Evolutionary conservation across 2,797 vertebrate genomes (phyloP), one percentile per base, ranked within the genome.

Genomic region (Tapera naevia): DNA sequence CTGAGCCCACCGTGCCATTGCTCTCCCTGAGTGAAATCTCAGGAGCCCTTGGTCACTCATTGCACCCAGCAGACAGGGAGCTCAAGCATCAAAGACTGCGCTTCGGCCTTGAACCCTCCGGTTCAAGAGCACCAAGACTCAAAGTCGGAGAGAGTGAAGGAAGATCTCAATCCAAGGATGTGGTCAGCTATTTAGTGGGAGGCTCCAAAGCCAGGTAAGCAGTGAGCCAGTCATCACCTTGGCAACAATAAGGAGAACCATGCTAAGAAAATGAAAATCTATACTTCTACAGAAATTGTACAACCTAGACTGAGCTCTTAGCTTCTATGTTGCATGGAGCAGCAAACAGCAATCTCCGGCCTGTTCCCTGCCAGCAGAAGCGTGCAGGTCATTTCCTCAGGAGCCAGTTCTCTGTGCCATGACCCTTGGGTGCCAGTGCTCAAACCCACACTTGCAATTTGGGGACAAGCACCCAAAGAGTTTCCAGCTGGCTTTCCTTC

Each of bases 101-200:
- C 0, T 0, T 9, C 62, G 43, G 19, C 30, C 65, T 67, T 3
- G 1, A 62, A n/a, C 10, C 16, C 67, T 22, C 21, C 17, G 50
- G 54, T n/a, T n/a, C n/a, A n/a, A n/a, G 17, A 61, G 48, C 39
- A 22, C 21, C 0, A 0, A 58, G 37, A 50, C 2, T 35, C 7
- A 56, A 33, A 43, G 74, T 5, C 0, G 18, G 25, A 48, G 74
- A 54, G 23, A 12, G 18, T 1, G 10, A 32, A 79, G 56, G 60
- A 37, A 82, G 17, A 12, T 19, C 7, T 17, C 7, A 58, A 39
- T 15, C 39, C 39, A 33, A 2, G 1, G 15, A n/a, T 8, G 54
- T 28, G n/a, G 16, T 13, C 7, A 17, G 45, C 58, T 46, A 8
- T 41, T 33, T 18, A 18, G 24, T 50, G 18, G 8, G 19, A 33